These are phyloP conservation scores for Alaudala cheleensis DNA, from an alignment of 2,113 vertebrate species.

Conservation along the genomic window DNA sequence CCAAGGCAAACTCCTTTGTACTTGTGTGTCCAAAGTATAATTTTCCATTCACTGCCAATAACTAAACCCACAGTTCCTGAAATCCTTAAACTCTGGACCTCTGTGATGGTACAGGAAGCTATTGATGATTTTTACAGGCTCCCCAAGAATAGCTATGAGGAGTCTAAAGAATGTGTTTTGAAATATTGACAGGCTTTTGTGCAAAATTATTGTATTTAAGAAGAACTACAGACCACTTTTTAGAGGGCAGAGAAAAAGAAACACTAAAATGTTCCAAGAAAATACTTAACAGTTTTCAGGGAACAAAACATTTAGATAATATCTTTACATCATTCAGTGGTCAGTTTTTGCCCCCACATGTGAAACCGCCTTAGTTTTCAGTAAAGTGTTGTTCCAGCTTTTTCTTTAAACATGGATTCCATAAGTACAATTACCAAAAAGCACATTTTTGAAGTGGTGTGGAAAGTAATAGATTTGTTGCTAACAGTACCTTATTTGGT, in stretches of 20 bases:
- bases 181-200: not conserved
- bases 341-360: not conserved
- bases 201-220: not conserved
- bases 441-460: fast-evolving
- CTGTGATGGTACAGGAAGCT: not conserved
- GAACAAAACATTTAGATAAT: not conserved
- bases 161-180: not conserved
- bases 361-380: not conserved
- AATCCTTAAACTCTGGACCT: not conserved
- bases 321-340: not conserved
- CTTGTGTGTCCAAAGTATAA: not conserved
- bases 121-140: not conserved
- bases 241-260: not conserved
- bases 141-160: not conserved
- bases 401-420: not conserved
- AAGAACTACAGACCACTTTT: not conserved
- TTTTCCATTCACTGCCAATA: not conserved
- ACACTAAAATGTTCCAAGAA: not conserved
- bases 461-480: not conserved
- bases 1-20: not conserved
- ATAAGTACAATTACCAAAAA: not conserved
- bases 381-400: not conserved
- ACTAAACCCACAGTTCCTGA: not conserved
- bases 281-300: not conserved
- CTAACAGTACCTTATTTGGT: not conserved